phyloP scores from a whole-genome alignment of 2,888 invertebrate species.

The Pyrochroa serraticornis region DNA sequence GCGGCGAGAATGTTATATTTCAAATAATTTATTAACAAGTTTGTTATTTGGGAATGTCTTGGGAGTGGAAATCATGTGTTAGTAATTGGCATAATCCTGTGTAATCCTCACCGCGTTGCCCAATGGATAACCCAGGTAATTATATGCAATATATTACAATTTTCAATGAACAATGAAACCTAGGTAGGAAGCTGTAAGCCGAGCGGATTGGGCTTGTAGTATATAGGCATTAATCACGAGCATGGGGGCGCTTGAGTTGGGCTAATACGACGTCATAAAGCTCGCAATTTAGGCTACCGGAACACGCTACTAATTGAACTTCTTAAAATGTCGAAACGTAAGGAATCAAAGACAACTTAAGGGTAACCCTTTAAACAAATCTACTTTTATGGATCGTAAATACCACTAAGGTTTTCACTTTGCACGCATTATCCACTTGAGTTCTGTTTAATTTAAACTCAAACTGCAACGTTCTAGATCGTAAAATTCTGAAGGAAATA shows the following conservation, averaged over 20 bases:
- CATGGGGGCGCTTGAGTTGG: constrained; percentile 28
- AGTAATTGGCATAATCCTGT: constrained; percentile 43
- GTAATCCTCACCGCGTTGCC: constrained; percentile 35
- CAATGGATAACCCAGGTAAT: constrained; percentile 34
- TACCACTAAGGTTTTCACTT: constrained; percentile 32
- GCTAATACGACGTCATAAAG: constrained; percentile 35
- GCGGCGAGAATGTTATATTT: no score
- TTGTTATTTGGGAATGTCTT: no score
- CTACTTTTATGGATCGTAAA: constrained; percentile 37
- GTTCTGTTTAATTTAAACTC: constrained; percentile 36
- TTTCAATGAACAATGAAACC: constrained; percentile 31
- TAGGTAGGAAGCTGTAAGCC: constrained; percentile 19
- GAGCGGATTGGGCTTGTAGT: constrained; percentile 15
- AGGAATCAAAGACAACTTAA: constrained; percentile 13
- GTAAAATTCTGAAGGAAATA: constrained; percentile 33
- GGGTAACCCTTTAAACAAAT: constrained; percentile 34
- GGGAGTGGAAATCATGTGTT: constrained; percentile 4
- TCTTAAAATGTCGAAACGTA: constrained; percentile 34
- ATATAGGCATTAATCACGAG: constrained; percentile 38
- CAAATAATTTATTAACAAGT: no score
- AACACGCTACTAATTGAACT: constrained; percentile 38
- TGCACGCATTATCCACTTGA: constrained; percentile 34
- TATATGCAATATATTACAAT: constrained; percentile 40
- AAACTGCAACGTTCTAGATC: constrained; percentile 34
- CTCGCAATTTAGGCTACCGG: constrained; percentile 35